Conservation (phyloP, 2,113 vertebrate genomes). For the Ellobius talpinus region DNA sequence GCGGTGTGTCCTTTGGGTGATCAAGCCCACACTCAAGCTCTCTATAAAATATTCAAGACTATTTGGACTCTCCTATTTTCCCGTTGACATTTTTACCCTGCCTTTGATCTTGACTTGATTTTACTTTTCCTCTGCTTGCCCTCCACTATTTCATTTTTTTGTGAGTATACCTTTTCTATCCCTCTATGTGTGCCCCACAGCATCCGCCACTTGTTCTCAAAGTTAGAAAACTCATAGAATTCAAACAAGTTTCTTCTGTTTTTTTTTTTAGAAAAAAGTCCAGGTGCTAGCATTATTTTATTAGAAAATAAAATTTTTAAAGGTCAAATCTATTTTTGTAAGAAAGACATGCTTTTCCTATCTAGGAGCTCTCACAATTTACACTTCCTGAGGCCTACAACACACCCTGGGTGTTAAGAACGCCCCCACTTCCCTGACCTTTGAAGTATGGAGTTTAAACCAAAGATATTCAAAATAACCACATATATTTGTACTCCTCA, state of each 20-base stretch:
- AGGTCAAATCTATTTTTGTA: slow-evolving; percentile 71
- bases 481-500: slow-evolving; percentile 58
- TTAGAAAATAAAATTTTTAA: slow-evolving; percentile 73
- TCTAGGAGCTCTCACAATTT: slow-evolving; percentile 65
- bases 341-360: slow-evolving; percentile 64
- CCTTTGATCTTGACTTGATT: slow-evolving; percentile 77
- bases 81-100: slow-evolving; percentile 80
- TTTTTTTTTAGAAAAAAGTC: not conserved
- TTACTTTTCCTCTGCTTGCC: slow-evolving; percentile 64
- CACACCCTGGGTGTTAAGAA: slow-evolving; percentile 58
- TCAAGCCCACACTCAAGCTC: slow-evolving; percentile 76
- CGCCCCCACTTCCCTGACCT: slow-evolving; percentile 21
- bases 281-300: slow-evolving; percentile 47
- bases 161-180: not conserved
- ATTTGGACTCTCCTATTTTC: slow-evolving; percentile 79
- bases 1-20: slow-evolving; percentile 83
- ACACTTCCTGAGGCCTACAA: slow-evolving; percentile 37
- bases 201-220: not conserved
- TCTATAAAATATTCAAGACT: slow-evolving; percentile 84
- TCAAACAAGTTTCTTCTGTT: not conserved
- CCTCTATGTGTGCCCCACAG: not conserved
- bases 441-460: slow-evolving; percentile 72
- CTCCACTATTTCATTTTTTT: slow-evolving; percentile 44
- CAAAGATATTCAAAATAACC: slow-evolving; percentile 72
- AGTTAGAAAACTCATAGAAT: slow-evolving; percentile 60